Base-by-base conservation (phyloP, 92 coral and sea anemone genomes). In the Epizoanthus rinbou region DNA sequence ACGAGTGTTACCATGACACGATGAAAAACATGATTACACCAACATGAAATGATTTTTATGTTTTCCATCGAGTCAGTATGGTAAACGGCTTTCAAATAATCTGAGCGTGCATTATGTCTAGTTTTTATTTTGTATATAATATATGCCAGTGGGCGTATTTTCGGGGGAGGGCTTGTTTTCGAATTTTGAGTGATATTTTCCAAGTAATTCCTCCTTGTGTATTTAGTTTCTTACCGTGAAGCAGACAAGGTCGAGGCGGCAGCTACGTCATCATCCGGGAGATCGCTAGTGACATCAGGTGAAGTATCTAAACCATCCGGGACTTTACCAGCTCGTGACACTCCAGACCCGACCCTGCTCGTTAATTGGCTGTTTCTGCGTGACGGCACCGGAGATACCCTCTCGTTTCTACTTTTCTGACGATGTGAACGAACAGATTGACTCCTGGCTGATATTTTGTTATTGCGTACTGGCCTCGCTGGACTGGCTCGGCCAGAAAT, bases 161-260 rank as follows among this genome's bases (percentile, higher is more conserved):
- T 37, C 43, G 5, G 43, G 6, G 43, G 6, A 37, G 3, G 5
- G 5, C 3, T 37, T 37, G 5, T 37, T 37, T 37, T 3, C 43
- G 6, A 37, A 37, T 37, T 37, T 6, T 37, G 43, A 50, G 13
- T 0, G 16, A 10, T 9, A 50, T 50, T 50, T 50, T 9, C 14
- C 54, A 50, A 50, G 13, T 47, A 47, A 50, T 50, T 50, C 54
- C 54, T 50, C 14, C 15, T 50, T 10, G 1, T 43, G 0, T 43
- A 43, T 5, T 43, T 43, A 41, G 7, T 50, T 50, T 6, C 76
- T 71, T 71, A 71, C 76, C 76, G 76, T 7, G 76, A 71, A 39
- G 18, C 11, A 5, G 76, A 47, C 58, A 8, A 41, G 57, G 57
- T 19, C 54, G 76, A 45, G 58, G 8, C 9, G 47, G 8, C 33